Percentiles rank a stretch among this genome's conserved stretches.
These are phyloP conservation scores for Alaudala cheleensis DNA, from an alignment of 2,113 vertebrate species.

Conservation along the genomic window DNA sequence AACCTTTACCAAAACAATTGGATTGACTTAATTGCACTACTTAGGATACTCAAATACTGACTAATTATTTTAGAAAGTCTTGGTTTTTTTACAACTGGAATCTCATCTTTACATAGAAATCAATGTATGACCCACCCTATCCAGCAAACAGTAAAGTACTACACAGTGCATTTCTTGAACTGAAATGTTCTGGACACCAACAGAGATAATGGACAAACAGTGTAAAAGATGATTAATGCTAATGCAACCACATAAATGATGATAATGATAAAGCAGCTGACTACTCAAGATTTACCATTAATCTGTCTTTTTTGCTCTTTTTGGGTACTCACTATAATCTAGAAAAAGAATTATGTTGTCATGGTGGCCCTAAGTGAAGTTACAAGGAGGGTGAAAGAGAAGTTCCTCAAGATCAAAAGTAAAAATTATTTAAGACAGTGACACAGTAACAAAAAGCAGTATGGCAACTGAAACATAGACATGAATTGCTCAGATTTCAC, in stretches of 20 bases:
- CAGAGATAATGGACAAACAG: not conserved
- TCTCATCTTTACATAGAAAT: not conserved
- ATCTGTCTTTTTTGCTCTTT: not conserved
- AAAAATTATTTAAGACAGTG: not conserved
- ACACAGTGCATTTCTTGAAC: not conserved
- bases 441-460: not conserved
- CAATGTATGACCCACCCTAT: not conserved
- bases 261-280: not conserved
- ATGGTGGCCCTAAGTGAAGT: not conserved
- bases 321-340: not conserved
- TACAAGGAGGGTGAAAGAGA: not conserved
- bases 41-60: not conserved
- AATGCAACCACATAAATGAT: not conserved
- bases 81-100: not conserved
- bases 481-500: not conserved
- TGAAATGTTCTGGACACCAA: not conserved
- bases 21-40: not conserved
- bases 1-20: not conserved
- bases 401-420: not conserved
- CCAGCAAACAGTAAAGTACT: not conserved
- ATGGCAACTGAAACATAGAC: not conserved
- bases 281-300: not conserved
- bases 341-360: not conserved
- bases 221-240: not conserved
- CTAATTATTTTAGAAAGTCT: not conserved